These are phyloP conservation scores for Rhynchomys soricoides DNA, from an alignment of 2,113 vertebrate genomes.

Conservation along the genomic window DNA sequence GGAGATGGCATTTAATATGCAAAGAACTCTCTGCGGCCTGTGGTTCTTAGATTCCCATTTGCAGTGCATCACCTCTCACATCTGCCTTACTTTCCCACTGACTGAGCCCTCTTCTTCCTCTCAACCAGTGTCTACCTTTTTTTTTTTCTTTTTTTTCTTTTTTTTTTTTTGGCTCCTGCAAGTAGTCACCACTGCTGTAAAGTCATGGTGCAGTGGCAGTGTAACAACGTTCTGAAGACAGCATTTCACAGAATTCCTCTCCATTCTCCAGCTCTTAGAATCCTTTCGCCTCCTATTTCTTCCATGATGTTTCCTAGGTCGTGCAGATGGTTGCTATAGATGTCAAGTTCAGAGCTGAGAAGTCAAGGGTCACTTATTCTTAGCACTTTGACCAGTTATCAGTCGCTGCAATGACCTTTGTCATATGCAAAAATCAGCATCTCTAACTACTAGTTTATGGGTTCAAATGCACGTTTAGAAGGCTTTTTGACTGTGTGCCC, in stretches of 20 bases:
- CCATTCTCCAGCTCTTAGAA: background rate
- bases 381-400: background rate
- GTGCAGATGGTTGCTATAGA: background rate
- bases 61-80: background rate
- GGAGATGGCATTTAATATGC: background rate
- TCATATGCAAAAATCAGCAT: too few relatives aligned
- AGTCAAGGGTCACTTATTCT: background rate
- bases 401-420: background rate
- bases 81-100: background rate
- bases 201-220: background rate
- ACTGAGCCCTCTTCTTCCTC: background rate
- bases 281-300: background rate
- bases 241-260: background rate
- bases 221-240: background rate
- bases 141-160: background rate
- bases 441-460: background rate
- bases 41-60: background rate
- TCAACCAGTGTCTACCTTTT: background rate
- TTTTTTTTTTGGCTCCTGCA: background rate
- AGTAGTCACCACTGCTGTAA: background rate
- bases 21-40: background rate
- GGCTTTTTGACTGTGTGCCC: background rate
- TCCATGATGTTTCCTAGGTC: background rate
- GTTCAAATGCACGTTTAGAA: background rate
- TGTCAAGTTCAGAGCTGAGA: background rate